Base-by-base conservation (phyloP, 2,888 invertebrate species). In the Acanthopleura granulata region DNA sequence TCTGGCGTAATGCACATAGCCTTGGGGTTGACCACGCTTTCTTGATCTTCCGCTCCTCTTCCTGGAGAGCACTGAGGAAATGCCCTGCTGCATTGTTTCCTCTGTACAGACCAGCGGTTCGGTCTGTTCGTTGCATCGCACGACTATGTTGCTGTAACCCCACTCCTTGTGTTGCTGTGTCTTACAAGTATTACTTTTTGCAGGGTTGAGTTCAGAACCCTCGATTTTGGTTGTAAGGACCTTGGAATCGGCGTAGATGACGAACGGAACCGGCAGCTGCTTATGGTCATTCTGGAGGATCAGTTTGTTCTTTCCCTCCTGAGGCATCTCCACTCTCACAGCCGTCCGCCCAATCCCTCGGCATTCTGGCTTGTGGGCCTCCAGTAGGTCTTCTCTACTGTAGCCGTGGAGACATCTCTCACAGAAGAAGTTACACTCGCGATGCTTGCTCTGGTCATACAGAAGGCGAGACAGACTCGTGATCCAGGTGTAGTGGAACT, bases 161-260 rank as follows among this genome's bases (percentile, higher is more conserved):
- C n/a, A n/a, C n/a, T n/a, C n/a, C n/a, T n/a, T n/a, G n/a, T n/a
- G n/a, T n/a, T n/a, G 74, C 40, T 74, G 74, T 29, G 61, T 66
- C n/a, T 76, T 74, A 9, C 49, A 51, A 3, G 72, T 76, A 62
- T 66, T 61, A 16, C 75, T 75, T 72, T 75, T 49, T 49, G 29
- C 29, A 4, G 72, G 73, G 12, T 76, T 40, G 0, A 50, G 73
- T 49, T 72, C 75, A 9, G 73, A 25, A 15, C 74, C 72, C 49
- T 62, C 70, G 3, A 77, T 25, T 22, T 72, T 72, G 22, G 74
- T 77, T 15, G 72, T 78, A 0, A 78, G 29, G 14, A 72, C 72
- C 50, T 78, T 73, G 49, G 9, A 40, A 9, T 40, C 40, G 16
- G 77, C 77, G 51, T 78, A 78, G 74, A 78, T 74, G 16, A 74